Base-by-base conservation (phyloP, 2,888 invertebrate genomes). In the Mycalesis mineus region DNA sequence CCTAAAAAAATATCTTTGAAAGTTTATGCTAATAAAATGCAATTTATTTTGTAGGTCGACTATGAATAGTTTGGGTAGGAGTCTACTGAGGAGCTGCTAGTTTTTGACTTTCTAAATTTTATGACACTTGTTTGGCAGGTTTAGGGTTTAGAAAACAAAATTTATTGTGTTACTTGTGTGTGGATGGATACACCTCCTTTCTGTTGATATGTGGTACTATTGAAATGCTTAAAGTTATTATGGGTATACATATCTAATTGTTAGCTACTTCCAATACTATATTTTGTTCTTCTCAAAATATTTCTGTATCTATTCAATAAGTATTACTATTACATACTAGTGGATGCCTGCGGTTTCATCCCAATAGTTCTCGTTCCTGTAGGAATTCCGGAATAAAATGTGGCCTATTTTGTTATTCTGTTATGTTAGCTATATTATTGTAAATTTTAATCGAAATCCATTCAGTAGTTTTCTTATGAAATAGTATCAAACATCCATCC, bases 1-100 rank as follows among this genome's bases (percentile, higher is more conserved):
- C 44, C 53, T 55, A 42, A 54, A 58, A 55, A 62, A 60, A 58
- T 44, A 44, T 55, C 60, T 57, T 81, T 76, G 82, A 88, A 87
- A 85, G 82, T 82, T 83, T 82, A 83, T 83, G 83, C 77, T 82
- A 85, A 86, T 87, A 83, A 82, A 85, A 86, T 87, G 84, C 86
- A 88, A 82, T 86, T 82, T 82, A 73, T 79, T 85, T 81, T 77
- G 82, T 86, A 80, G 88, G 84, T 88, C 82, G 80, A 79, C 82
- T 85, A 70, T 68, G 69, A 73, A 71, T 70, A 74, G 72, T 68
- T 72, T 72, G 70, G 68, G 69, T 69, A 69, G 80, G 77, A 80
- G 83, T 81, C 78, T 80, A 76, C 77, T 80, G 73, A 83, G 79
- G 73, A 82, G 73, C 69, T 84, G 80, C 82, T 82, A 77, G 78